A percentile compares a stretch with the other conserved stretches of the same genome.
phyloP scores from a whole-genome alignment of 2,888 invertebrate species.

The Ariolimax columbianus region DNA sequence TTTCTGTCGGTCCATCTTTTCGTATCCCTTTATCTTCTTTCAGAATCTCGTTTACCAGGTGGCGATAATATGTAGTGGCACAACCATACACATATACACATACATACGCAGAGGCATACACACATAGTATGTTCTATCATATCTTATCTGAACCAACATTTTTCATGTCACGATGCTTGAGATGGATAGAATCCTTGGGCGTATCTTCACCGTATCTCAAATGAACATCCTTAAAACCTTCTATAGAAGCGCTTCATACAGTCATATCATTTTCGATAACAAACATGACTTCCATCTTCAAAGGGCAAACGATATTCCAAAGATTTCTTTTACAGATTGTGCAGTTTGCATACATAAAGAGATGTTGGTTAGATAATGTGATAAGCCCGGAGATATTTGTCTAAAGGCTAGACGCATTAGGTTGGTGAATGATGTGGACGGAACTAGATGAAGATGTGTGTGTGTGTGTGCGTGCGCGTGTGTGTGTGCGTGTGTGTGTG shows the following conservation, averaged over 20 bases:
- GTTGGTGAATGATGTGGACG: not conserved
- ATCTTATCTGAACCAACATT: not conserved
- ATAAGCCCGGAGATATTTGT: not conserved
- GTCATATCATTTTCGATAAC: constrained; percentile 5
- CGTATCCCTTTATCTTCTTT: too few species aligned
- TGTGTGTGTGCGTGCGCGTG: too few species aligned
- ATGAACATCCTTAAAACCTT: not conserved
- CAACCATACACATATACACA: too few species aligned
- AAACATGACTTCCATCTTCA: not conserved
- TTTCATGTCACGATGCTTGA: not conserved
- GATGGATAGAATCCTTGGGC: not conserved
- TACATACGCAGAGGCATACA: too few species aligned
- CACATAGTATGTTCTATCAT: not conserved
- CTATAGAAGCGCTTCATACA: not conserved
- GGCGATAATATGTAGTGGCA: too few species aligned
- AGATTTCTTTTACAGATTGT: constrained; percentile 4
- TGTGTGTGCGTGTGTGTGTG: too few species aligned
- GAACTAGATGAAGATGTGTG: not conserved
- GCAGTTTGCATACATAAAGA: not conserved
- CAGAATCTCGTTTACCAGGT: too few species aligned
- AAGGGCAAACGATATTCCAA: not conserved
- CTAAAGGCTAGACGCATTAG: not conserved
- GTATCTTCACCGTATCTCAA: constrained; percentile 11
- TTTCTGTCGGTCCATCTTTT: too few species aligned
- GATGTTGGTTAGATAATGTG: not conserved